A percentile compares a stretch with the other conserved stretches of the same genome.
phyloP scores from a whole-genome alignment of 2,113 vertebrate genomes.

The Sylvietta virens region DNA sequence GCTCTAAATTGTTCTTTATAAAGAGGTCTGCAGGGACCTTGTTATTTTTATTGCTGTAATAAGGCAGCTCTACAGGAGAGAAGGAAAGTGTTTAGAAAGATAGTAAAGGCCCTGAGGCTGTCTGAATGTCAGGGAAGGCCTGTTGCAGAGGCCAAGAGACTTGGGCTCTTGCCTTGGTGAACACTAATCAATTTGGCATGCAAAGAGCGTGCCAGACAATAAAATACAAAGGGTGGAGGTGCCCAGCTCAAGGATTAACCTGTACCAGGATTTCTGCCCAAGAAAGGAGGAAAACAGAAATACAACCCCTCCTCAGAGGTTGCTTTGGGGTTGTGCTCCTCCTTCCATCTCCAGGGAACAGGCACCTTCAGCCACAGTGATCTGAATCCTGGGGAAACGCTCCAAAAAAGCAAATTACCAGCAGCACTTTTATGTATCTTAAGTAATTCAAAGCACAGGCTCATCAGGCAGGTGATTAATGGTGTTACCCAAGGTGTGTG shows the following conservation, averaged over 20 bases:
- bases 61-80: constrained; percentile 64
- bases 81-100: constrained; percentile 60
- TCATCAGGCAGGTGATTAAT: neutral
- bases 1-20: constrained; percentile 73
- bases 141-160: neutral
- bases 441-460: neutral
- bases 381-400: neutral
- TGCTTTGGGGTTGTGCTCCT: neutral
- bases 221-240: neutral
- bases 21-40: constrained; percentile 74
- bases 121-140: neutral
- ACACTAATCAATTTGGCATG: neutral
- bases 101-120: constrained; percentile 9
- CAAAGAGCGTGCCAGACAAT: neutral
- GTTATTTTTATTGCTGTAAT: constrained; percentile 77
- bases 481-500: neutral
- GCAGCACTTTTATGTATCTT: neutral
- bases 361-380: neutral
- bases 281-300: neutral
- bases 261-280: neutral
- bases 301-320: neutral
- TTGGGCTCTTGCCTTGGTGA: neutral
- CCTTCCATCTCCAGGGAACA: neutral
- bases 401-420: neutral
- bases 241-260: neutral